Evolutionary conservation across 2,797 vertebrate species (phyloP).

Genomic region (Manis javanica): DNA sequence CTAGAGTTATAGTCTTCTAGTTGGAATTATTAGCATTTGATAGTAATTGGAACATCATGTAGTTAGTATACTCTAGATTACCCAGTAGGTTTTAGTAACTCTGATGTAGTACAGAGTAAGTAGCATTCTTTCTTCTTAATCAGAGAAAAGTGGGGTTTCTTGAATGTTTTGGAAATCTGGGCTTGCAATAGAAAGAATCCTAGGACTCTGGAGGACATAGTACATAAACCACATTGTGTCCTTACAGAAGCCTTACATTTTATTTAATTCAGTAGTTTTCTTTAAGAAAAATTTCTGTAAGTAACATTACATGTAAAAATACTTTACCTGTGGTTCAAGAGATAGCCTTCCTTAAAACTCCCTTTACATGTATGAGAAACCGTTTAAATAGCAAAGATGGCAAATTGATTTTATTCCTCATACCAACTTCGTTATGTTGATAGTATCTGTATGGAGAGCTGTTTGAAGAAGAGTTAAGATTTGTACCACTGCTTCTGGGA

Average conservation of each 20-base stretch:
- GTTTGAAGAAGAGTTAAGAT: background rate
- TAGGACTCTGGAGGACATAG: background rate
- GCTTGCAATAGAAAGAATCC: background rate
- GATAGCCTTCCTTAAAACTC: background rate
- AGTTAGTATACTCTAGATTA: slow-evolving; percentile 1
- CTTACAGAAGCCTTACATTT: background rate
- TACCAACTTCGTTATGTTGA: background rate
- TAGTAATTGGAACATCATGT: background rate
- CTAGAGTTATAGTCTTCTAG: background rate
- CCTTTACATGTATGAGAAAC: background rate
- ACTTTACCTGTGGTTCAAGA: slow-evolving; percentile 38
- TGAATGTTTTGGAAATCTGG: background rate
- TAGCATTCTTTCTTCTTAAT: background rate
- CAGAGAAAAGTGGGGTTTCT: slow-evolving; percentile 12
- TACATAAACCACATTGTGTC: background rate
- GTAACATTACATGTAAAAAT: background rate
- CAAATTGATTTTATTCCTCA: slow-evolving; percentile 16
- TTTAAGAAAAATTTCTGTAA: background rate
- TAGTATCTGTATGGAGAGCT: background rate
- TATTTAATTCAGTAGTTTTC: background rate
- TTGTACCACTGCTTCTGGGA: background rate
- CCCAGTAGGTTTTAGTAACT: slow-evolving; percentile 1
- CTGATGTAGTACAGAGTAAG: slow-evolving; percentile 33
- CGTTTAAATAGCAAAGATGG: slow-evolving; percentile 15
- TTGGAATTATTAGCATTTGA: slow-evolving; percentile 20